Percentiles rank a stretch among this genome's conserved stretches.
phyloP scores from a whole-genome alignment of 2,113 vertebrate species.

The Hepsetus odoe region DNA sequence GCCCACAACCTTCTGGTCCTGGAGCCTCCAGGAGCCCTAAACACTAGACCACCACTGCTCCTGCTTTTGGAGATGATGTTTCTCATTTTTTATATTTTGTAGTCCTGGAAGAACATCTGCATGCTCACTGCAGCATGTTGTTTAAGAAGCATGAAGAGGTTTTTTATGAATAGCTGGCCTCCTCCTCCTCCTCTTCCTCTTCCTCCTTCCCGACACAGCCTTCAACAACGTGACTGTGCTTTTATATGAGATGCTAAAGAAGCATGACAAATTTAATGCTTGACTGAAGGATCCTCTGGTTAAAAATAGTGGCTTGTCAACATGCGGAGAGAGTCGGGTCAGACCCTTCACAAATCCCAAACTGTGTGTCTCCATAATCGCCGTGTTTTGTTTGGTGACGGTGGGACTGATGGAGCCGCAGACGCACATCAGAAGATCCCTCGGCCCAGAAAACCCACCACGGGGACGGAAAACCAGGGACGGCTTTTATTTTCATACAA shows the following conservation, averaged over 20 bases:
- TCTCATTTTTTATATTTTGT: background rate
- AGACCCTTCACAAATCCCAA: background rate
- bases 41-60: too few species aligned
- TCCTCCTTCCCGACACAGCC: background rate
- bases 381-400: background rate
- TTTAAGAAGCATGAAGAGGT: background rate
- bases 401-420: background rate
- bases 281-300: background rate
- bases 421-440: background rate
- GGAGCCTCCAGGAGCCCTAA: too few species aligned
- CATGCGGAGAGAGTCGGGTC: background rate
- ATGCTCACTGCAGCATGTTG: background rate
- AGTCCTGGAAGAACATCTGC: background rate
- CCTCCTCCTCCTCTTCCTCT: background rate
- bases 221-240: background rate
- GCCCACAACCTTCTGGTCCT: too few species aligned
- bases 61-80: background rate
- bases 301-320: constrained; percentile 8
- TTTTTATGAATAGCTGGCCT: background rate
- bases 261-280: background rate
- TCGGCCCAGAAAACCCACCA: background rate
- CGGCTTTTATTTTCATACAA: too few species aligned
- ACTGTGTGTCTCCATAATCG: background rate
- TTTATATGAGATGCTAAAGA: background rate
- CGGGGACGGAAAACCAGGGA: background rate